Conservation (phyloP, 2,888 invertebrate species). For the Pristionchus entomophagus region DNA sequence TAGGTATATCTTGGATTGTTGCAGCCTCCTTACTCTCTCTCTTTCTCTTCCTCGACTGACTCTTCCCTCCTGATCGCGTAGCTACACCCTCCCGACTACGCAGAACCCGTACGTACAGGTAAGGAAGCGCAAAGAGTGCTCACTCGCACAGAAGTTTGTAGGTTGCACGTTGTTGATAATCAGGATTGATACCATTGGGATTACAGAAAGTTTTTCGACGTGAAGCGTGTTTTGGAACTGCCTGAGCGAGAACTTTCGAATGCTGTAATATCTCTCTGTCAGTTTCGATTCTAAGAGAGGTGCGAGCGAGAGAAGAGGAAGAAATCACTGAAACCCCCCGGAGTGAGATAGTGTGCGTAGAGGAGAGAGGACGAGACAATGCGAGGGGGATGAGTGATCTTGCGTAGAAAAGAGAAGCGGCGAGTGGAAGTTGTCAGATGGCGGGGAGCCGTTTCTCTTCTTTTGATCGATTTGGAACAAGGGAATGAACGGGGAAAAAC, state of each 20-base stretch:
- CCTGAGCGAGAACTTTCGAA: neutral
- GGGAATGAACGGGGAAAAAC: neutral
- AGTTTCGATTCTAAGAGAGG: conserved; percentile 25
- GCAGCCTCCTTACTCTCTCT: neutral
- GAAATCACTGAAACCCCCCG: conserved; percentile 28
- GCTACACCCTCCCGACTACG: neutral
- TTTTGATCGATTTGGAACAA: neutral
- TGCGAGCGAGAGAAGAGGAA: conserved; percentile 5
- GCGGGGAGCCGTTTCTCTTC: neutral
- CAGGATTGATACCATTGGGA: no score
- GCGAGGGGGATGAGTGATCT: conserved; percentile 14
- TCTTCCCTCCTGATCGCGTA: neutral
- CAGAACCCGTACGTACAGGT: conserved; percentile 6
- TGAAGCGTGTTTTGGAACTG: neutral
- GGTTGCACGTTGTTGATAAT: neutral
- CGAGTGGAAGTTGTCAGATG: neutral
- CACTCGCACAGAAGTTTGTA: neutral
- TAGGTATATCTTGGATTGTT: no score
- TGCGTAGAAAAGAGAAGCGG: neutral
- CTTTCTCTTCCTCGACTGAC: neutral
- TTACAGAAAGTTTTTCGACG: neutral
- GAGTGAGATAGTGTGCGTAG: neutral
- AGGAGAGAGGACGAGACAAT: neutral
- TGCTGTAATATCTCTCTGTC: conserved; percentile 18
- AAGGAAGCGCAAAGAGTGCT: conserved; percentile 5